Evolutionary conservation across 2,113 vertebrate species (phyloP), one percentile per base, ranked within the genome.

Genomic region (Spheniscus mendiculus): DNA sequence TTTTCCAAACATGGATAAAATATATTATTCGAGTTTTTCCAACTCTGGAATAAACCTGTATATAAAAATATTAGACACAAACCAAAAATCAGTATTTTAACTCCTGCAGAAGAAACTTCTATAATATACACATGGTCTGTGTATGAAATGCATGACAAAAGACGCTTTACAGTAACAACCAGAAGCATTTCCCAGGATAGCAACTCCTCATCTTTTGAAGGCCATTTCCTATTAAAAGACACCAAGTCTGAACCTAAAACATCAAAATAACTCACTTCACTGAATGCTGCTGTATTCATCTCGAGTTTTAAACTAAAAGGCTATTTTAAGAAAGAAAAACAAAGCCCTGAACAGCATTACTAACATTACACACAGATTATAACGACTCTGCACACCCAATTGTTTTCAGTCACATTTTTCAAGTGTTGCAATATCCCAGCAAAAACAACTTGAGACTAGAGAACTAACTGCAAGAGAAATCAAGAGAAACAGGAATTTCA

Each of bases 1-100:
- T 94, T 98, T 96, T 86, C 83, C 92, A 96, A 98, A 90, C 98
- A 98, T 98, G 72, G 97, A 97, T 95, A 95, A 74, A 94, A 80
- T 71, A 70, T 94, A 91, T 94, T 90, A 78, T 95, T 96, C 67
- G 93, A 96, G 45, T 74, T 78, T 91, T 58, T 92, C 83, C 83
- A 95, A 71, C 69, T 97, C 83, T 36, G 38, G 91, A 63, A 96
- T 94, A 98, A 98, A 96, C 96, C 99, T 99, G 98, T 53, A 82
- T 6, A 63, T 38, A 45, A 91, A 94, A 91, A 95, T 11, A 61
- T 59, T 10, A 94, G 49, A 97, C 32, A 92, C 15, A 86, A 56
- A 91, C 89, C 2, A 89, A 58, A 49, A 78, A 59, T 84, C 30
- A 90, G 26, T 49, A 67, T 62, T 90, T 94, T 65, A 90, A 87